These are phyloP conservation scores for Halcyon malimbica DNA, from an alignment of 2,113 vertebrate species.

Conservation along the genomic window DNA sequence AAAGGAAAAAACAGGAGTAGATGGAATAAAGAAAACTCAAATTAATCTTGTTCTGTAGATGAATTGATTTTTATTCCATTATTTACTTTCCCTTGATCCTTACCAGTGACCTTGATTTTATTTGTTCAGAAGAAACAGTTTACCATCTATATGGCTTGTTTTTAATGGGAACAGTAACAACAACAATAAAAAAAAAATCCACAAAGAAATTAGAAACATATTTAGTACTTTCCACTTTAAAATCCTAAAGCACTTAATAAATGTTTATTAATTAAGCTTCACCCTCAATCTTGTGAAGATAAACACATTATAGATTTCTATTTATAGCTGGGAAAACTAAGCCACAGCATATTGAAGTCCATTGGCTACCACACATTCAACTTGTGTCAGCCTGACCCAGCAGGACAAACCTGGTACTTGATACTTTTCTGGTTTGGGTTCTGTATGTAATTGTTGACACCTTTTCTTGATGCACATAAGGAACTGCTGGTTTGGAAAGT, in stretches of 20 bases:
- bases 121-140: neutral
- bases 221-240: constrained; percentile 14
- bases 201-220: constrained; percentile 5
- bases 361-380: neutral
- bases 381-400: neutral
- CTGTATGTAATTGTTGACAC: neutral
- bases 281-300: neutral
- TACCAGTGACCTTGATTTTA: constrained; percentile 2
- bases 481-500: neutral
- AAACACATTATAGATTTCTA: neutral
- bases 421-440: neutral
- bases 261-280: neutral
- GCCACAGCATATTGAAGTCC: neutral
- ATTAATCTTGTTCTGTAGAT: constrained; percentile 25
- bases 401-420: neutral
- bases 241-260: neutral
- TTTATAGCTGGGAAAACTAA: neutral
- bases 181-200: neutral
- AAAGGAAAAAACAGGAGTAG: constrained; percentile 22
- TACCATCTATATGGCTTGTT: neutral
- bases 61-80: constrained; percentile 38
- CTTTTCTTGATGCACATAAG: neutral
- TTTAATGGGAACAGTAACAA: neutral
- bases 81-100: constrained; percentile 37
- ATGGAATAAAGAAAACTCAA: constrained; percentile 41